Evolutionary conservation across 2,888 invertebrate genomes (phyloP), one percentile per base, ranked within the genome.

Genomic region (Thumatha senex): DNA sequence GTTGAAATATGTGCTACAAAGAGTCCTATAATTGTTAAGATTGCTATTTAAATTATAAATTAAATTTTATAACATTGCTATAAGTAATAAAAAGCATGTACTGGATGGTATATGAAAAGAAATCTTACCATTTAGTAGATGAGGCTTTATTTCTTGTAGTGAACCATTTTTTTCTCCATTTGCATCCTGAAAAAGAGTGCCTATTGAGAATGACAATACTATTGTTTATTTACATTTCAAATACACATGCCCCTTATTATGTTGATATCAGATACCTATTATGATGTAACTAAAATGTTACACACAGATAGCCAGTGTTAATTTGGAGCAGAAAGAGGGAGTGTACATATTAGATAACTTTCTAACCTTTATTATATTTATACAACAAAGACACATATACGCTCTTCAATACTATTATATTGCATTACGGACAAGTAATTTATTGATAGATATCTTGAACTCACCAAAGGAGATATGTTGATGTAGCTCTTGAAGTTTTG

Each of bases 401-500:
- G n/a, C n/a, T n/a, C n/a, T n/a, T n/a, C n/a, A n/a, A n/a, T n/a
- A n/a, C n/a, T 31, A 7, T 14, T 33, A 7, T 18, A 24, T 2
- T 43, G 10, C 13, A 13, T 30, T 13, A 30, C 7, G 8, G 12
- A 12, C 14, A n/a, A n/a, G n/a, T 42, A 31, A 34, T 40, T 41
- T 9, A 18, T 40, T 45, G 45, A 14, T 8, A 51, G 39, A n/a
- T 40, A 40, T 13, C 14, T 34, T 48, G 44, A 45, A 41, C 53
- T 82, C 76, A 90, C 90, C 84, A 82, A 72, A 51, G 86, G 78
- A 56, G 86, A 80, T 63, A 86, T 86, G 70, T 88, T 88, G 72
- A 93, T 87, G 82, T 93, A 93, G 75, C 93, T 93, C 79, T 88
- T 93, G 78, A 93, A 93, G 78, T 92, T 92, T 67, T 90, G 88